Evolutionary conservation across 1,140 invertebrate species (phyloP).

Genomic region (Diachasmimorpha longicaudata): DNA sequence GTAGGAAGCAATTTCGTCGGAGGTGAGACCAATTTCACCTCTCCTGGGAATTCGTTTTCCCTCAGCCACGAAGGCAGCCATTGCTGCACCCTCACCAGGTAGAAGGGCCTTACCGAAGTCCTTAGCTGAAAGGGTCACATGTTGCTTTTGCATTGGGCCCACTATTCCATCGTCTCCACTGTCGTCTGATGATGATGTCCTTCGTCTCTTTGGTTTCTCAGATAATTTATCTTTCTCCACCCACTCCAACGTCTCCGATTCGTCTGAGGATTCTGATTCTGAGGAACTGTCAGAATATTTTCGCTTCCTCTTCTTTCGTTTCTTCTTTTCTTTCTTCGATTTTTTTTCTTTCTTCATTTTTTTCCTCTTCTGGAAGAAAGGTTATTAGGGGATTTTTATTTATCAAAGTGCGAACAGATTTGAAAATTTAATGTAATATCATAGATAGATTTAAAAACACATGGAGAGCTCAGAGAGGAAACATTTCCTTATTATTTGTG

Average conservation of each 20-base stretch:
- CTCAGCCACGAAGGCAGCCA: slow-evolving; percentile 98
- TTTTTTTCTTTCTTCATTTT: slow-evolving; percentile 63
- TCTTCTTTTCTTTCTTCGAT: slow-evolving; percentile 52
- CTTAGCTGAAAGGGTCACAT: slow-evolving; percentile 75
- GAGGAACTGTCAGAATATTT: slow-evolving; percentile 47
- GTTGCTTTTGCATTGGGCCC: slow-evolving; percentile 74
- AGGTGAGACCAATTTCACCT: slow-evolving; percentile 98
- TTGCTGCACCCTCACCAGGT: slow-evolving; percentile 95
- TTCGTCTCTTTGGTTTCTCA: slow-evolving; percentile 38
- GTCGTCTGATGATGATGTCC: slow-evolving; percentile 55
- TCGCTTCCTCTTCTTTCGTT: slow-evolving; percentile 55
- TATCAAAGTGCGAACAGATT: too few species aligned
- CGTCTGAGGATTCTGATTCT: slow-evolving; percentile 37
- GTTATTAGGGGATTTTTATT: neutral
- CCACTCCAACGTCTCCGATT: slow-evolving; percentile 67
- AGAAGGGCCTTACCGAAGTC: slow-evolving; percentile 89
- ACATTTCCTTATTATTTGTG: too few species aligned
- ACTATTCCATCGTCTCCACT: slow-evolving; percentile 68
- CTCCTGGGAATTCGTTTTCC: slow-evolving; percentile 97
- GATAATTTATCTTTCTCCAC: slow-evolving; percentile 69
- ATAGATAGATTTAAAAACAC: too few species aligned
- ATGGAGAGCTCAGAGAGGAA: too few species aligned
- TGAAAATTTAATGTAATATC: too few species aligned
- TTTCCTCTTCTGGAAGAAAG: slow-evolving; percentile 53
- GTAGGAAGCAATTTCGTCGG: slow-evolving; percentile 91